These are phyloP conservation scores for Ailuropoda melanoleuca DNA, from an alignment of 2,113 vertebrate species.

Conservation along the genomic window DNA sequence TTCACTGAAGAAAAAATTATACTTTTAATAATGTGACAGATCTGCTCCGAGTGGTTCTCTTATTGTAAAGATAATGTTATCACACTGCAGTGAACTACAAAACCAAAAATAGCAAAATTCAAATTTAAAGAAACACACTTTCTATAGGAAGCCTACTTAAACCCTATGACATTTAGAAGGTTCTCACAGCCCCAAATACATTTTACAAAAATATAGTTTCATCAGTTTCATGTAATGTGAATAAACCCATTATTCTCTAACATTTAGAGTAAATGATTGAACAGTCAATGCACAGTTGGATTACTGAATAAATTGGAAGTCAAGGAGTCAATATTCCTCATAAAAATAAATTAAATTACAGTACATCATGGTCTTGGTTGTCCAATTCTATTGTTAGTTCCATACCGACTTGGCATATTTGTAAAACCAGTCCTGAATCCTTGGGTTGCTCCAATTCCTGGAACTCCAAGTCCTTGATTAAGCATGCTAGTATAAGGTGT, in stretches of 20 bases:
- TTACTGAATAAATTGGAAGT: constrained; percentile 77
- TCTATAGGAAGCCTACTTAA: constrained; percentile 76
- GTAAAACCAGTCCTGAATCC: constrained; percentile 91
- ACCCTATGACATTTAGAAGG: constrained; percentile 55
- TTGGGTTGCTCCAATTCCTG: constrained; percentile 84
- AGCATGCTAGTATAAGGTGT: constrained; percentile 85
- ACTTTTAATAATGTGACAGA: not conserved
- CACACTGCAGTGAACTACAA: constrained; percentile 52
- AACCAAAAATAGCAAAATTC: constrained; percentile 66
- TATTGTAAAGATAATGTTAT: not conserved
- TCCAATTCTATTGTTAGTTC: constrained; percentile 83
- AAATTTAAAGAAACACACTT: constrained; percentile 66
- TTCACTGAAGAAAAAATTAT: constrained; percentile 26
- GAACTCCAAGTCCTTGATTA: constrained; percentile 85
- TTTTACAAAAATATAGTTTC: constrained; percentile 76
- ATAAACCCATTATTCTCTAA: constrained; percentile 77
- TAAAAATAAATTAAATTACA: constrained; percentile 81
- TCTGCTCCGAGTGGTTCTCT: constrained; percentile 43
- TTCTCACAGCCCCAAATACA: constrained; percentile 65
- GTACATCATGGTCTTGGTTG: constrained; percentile 88
- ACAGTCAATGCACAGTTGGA: constrained; percentile 79
- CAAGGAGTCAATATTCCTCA: constrained; percentile 77
- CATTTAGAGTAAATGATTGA: constrained; percentile 81
- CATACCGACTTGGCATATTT: constrained; percentile 86
- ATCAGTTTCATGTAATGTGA: constrained; percentile 76